Base-by-base conservation (phyloP, 2,113 vertebrate genomes). In the Myrmecophaga tridactyla region DNA sequence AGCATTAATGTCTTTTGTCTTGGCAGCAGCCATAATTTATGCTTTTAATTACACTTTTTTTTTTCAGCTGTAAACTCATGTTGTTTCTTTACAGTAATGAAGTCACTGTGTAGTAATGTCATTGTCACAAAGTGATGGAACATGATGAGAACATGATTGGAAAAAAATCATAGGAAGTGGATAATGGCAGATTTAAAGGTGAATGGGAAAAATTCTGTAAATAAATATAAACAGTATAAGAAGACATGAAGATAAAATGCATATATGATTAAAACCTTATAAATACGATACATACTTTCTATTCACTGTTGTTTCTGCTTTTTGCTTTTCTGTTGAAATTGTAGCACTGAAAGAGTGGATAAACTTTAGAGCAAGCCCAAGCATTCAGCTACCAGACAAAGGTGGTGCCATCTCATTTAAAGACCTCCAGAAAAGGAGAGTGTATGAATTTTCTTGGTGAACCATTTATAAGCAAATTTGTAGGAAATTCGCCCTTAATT, bases 11-110 rank as follows among this genome's bases (percentile, higher is more conserved):
- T 96, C 89, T 97, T 53, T 90, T 96, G 93, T 92, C 76, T 94
- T 86, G 97, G 97, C 96, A 97, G 94, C 95, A 96, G 83, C 80
- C 85, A 92, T 97, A 97, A 97, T 96, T 97, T 96, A 97, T 62
- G 92, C 93, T 96, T 97, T 95, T 97, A 97, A 97, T 97, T 97
- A 97, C 85, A 67, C 60, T 63, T 94, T 96, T n/a, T n/a, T n/a
- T 93, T 93, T 96, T 89, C 60, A 89, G 94, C 93, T 96, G 83
- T 96, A 97, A 97, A 95, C 94, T 95, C 95, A 94, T 86, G 96
- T 96, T 97, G 91, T 96, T 97, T 95, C 96, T 94, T 96, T 97
- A 93, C 63, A 91, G 92, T 89, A 96, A 96, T 97, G 95, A 97
- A 97, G 95, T 98, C 96, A 97, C 97, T 92, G 6, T 70, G 87